Conservation (phyloP, 1,140 invertebrate species). For the Hesperophylax magnus region DNA sequence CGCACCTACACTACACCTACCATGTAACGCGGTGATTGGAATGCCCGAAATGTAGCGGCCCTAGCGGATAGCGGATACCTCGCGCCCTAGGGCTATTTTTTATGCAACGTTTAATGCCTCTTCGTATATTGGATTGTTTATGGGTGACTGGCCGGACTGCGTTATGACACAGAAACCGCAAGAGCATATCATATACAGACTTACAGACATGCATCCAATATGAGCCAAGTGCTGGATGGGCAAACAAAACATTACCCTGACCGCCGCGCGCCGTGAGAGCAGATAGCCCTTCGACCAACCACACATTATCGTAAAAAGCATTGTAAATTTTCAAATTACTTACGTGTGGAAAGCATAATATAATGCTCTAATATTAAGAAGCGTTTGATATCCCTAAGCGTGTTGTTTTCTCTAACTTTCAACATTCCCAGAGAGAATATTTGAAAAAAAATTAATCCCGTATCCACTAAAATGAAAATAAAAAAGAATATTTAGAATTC, state of each 20-base stretch:
- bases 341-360: not conserved
- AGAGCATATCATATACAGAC: slow-evolving; percentile 36
- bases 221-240: slow-evolving; percentile 21
- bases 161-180: slow-evolving; percentile 45
- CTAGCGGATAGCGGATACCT: slow-evolving; percentile 33
- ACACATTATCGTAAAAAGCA: slow-evolving; percentile 37
- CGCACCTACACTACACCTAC: too few relatives aligned
- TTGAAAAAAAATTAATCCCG: too few relatives aligned
- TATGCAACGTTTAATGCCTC: slow-evolving; percentile 34
- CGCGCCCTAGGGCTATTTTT: slow-evolving; percentile 21
- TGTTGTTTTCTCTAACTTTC: too few relatives aligned
- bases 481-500: not conserved
- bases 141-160: slow-evolving; percentile 20
- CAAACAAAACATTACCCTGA: slow-evolving; percentile 31
- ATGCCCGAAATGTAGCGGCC: slow-evolving; percentile 20
- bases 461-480: too few relatives aligned
- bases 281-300: slow-evolving; percentile 21
- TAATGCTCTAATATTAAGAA: too few relatives aligned
- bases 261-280: slow-evolving; percentile 6
- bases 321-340: slow-evolving; percentile 39
- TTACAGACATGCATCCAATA: slow-evolving; percentile 34
- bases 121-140: slow-evolving; percentile 32
- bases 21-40: slow-evolving; percentile 8
- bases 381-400: too few relatives aligned
- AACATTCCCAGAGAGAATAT: too few relatives aligned